Base-by-base conservation (phyloP, 2,888 invertebrate genomes). In the Caenorhabditis sp. region DNA sequence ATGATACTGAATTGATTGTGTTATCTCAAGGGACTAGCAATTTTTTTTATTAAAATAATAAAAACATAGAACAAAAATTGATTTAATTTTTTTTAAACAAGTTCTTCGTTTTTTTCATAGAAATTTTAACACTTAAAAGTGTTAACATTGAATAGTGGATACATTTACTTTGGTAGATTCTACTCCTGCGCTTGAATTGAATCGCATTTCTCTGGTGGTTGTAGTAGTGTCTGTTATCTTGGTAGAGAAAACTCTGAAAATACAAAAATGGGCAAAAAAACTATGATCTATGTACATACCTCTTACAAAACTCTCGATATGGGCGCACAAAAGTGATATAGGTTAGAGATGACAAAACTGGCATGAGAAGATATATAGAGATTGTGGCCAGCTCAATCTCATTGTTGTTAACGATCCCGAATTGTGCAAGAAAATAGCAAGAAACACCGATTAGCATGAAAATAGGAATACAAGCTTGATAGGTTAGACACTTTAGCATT, bases 401-500 rank as follows among this genome's bases (percentile, higher is more conserved):
- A 17, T 3, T 10, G 14, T 17, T 43, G 14, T 43, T 43, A 14
- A 17, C n/a, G 14, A 43, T 43, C 3, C 43, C 43, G 14, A 43
- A 43, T 43, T 43, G 43, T 12, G 10, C 43, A 14, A 43, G 12
- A 43, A 43, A 17, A 43, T 43, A 43, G 2, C 5, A 43, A 14
- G 8, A 43, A 3, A 43, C 17, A 14, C 14, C 43, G 12, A 43
- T 17, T 3, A 43, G 3, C 43, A 43, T 12, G 17, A 43, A 43
- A 12, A 43, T 14, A 3, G 43, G 43, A 14, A 43, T 43, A 7
- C 5, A 17, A 10, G 10, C 3, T 43, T 70, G 70, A 7, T 53
- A 21, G n/a, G 70, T 70, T 21, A 70, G 56, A 7, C 56, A 67
- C 14, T 53, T 60, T 23, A 71, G 57, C 12, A 71, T 57, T 23